Evolutionary conservation across 2,797 vertebrate genomes (phyloP).

Genomic region (Diceros bicornis): DNA sequence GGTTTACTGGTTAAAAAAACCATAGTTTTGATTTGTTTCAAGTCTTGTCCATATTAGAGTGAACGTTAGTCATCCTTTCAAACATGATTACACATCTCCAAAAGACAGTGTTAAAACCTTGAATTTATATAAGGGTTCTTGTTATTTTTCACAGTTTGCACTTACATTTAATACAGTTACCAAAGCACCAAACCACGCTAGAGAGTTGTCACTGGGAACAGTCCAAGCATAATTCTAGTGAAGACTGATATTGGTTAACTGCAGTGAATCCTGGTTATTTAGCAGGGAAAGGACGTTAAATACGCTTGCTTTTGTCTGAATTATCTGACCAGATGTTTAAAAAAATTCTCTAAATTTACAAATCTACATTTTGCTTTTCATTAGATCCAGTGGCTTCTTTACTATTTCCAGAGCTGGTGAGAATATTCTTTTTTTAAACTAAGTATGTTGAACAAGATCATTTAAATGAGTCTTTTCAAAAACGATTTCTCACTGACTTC

Average conservation of each 20-base stretch:
- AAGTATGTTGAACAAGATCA: constrained; percentile 64
- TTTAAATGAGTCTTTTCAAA: constrained; percentile 61
- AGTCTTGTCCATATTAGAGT: constrained; percentile 69
- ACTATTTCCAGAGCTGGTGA: constrained; percentile 50
- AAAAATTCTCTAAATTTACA: constrained; percentile 48
- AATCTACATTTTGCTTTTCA: constrained; percentile 57
- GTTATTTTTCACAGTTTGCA: constrained; percentile 80
- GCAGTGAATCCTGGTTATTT: constrained; percentile 63
- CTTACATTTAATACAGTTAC: constrained; percentile 81
- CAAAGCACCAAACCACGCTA: constrained; percentile 70
- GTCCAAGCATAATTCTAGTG: constrained; percentile 78
- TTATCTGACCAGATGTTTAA: constrained; percentile 44
- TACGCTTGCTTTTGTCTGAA: constrained; percentile 66
- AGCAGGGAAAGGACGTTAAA: constrained; percentile 60
- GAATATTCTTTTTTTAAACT: constrained; percentile 70
- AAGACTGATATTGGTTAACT: constrained; percentile 72
- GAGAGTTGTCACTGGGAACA: constrained; percentile 74
- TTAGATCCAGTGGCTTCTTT: constrained; percentile 57
- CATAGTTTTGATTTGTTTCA: constrained; percentile 73
- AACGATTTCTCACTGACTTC: constrained; percentile 57
- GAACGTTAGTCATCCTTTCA: constrained; percentile 68
- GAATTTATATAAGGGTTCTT: constrained; percentile 74
- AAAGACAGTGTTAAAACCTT: constrained; percentile 71
- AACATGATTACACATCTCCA: constrained; percentile 62
- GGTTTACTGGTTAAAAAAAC: constrained; percentile 60